Conservation (phyloP, 2,797 vertebrate species). For the Sebastiscus tertius region DNA sequence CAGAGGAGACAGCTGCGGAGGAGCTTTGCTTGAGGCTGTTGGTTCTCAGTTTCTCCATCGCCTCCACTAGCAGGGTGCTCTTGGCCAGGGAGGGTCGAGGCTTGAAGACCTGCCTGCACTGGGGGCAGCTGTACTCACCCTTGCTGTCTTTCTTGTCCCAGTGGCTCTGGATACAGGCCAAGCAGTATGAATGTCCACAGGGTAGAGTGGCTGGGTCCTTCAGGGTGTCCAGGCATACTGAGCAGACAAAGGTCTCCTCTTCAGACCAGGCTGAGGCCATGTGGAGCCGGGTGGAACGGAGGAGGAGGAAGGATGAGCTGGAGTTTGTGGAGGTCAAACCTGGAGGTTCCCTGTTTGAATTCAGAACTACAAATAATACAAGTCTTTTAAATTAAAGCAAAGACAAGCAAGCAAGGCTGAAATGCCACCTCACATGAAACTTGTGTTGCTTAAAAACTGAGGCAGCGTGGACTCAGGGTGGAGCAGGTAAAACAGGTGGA, state of each 20-base stretch:
- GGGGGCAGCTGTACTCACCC: conserved; percentile 80
- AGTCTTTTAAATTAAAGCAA: neutral
- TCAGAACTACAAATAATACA: neutral
- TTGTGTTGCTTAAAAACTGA: conserved; percentile 53
- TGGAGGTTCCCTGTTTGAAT: neutral
- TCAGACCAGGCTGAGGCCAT: conserved; percentile 78
- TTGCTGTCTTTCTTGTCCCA: conserved; percentile 76
- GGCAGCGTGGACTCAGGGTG: conserved; percentile 37
- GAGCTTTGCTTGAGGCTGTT: conserved; percentile 51
- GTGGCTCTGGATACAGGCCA: conserved; percentile 81
- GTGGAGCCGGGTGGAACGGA: neutral
- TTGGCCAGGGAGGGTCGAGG: conserved; percentile 80
- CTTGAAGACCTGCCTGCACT: conserved; percentile 81
- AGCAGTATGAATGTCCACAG: conserved; percentile 86
- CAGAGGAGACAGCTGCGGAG: conserved; percentile 21
- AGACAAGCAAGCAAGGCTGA: neutral
- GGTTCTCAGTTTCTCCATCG: conserved; percentile 81
- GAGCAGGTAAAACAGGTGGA: conserved; percentile 76
- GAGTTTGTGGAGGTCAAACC: neutral
- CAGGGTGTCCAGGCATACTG: conserved; percentile 83
- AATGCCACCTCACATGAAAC: conserved; percentile 50
- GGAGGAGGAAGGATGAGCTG: neutral
- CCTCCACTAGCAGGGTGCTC: conserved; percentile 81
- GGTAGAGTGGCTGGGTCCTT: conserved; percentile 82
- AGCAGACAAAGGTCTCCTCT: conserved; percentile 81